Base-by-base conservation (phyloP, 2,113 vertebrate species). In the Nymphicus hollandicus region DNA sequence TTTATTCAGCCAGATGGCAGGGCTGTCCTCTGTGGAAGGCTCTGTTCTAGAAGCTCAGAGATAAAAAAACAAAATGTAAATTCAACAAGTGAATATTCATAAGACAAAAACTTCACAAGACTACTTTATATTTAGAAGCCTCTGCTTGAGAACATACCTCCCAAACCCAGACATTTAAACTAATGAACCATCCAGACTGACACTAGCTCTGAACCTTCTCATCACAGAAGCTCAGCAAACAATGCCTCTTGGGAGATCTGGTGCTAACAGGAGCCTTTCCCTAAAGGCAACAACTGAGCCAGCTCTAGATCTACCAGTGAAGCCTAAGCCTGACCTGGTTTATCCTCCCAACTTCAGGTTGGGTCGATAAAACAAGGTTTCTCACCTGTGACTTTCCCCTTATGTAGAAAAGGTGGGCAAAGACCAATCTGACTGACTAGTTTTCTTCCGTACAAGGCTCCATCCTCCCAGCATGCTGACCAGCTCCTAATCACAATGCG, bases 21-120 rank as follows among this genome's bases (percentile, higher is more conserved):
- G 82, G 93, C 79, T 88, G 82, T 95, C 87, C 85, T 94, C 60
- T 77, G 43, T 52, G 74, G 39, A 77, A 53, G 76, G 88, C 76
- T 83, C 79, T 50, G 47, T 87, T 94, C 82, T 87, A 71, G 65
- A 61, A 91, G 70, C 96, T 86, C 70, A 27, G 52, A 95, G 91
- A 97, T 93, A 87, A 97, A 97, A 97, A 97, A 97, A 94, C 93
- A 97, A 95, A 95, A 97, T 97, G 96, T 91, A 97, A 97, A 97
- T 97, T 93, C 96, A 97, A 96, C 91, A 96, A 96, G 95, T 93
- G 92, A 97, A 97, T 97, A 96, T 97, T 97, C 96, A 96, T 97
- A 93, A 96, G 89, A 88, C 25, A 50, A 61, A 90, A 95, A 97
- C 89, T 96, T 97, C 95, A 96, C 80, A 92, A 66, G 89, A 68